Base-by-base conservation (phyloP, 2,113 vertebrate genomes). In the Protomyctophum bolini region DNA sequence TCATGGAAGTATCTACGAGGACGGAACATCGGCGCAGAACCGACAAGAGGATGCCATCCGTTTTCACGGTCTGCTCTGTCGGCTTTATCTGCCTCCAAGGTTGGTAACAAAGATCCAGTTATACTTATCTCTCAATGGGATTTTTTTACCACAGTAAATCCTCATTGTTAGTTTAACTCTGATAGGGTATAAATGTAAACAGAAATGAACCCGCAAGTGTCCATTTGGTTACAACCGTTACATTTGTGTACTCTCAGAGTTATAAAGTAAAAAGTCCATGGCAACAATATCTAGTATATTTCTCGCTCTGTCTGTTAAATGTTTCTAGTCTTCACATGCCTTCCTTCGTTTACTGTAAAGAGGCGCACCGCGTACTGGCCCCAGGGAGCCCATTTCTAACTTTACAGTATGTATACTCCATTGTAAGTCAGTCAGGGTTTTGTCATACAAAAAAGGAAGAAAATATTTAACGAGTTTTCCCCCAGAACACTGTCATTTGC, bases 41-140 rank as follows among this genome's bases (percentile, higher is more conserved):
- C 2, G 54, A 10, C 58, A 62, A 73, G 65, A 83, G 75, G n/a
- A 85, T 7, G 70, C 2, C 62, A 58, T 70, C 81, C 61, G 15
- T 65, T 70, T 73, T 70, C 12, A 12, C 73, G 45, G 47, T 86
- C 64, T 69, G 50, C 66, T 57, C 76, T 4, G 10, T 82, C 49
- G 86, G 64, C 75, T 11, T 94, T 3, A n/a, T 94, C 76, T 90
- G 66, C 76, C 68, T 88, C 45, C 86, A 91, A 87, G 92, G 92
- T 94, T 51, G 70, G 91, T 81, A n/a, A 14, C 12, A 15, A 66
- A 47, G 11, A 56, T 6, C 3, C n/a, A n/a, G 3, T 6, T n/a
- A 10, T 8, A 28, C 33, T 41, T 41, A 21, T 60, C 11, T 21
- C n/a, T 45, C 33, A 41, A 33, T 41, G 58, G 1, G 8, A 21